Conservation (phyloP, 2,888 invertebrate species). For the Nemurella pictetii region DNA sequence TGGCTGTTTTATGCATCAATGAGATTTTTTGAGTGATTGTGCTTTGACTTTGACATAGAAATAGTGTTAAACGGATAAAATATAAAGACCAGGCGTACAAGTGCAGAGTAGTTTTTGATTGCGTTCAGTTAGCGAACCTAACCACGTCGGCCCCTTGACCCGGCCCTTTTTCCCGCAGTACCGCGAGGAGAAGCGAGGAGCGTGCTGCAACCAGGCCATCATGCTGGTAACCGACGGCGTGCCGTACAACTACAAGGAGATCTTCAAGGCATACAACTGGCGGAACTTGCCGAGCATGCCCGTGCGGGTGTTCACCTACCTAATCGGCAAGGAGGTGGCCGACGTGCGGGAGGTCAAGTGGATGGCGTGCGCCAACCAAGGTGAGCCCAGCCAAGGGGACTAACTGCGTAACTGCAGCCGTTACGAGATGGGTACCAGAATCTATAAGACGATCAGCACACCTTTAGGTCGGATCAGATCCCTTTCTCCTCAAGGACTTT, state of each 20-base stretch:
- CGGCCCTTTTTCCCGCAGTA: constrained; percentile 37
- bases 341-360: constrained; percentile 84
- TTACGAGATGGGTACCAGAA: too few species aligned
- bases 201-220: constrained; percentile 89
- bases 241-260: constrained; percentile 89
- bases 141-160: background rate
- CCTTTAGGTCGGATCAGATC: too few species aligned
- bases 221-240: constrained; percentile 99
- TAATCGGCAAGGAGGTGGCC: constrained; percentile 87
- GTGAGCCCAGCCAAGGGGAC: constrained; percentile 52
- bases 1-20: too few species aligned
- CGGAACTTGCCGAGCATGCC: constrained; percentile 68
- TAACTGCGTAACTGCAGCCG: too few species aligned
- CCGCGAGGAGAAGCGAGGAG: constrained; percentile 61
- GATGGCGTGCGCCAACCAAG: constrained; percentile 98
- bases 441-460: too few species aligned
- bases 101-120: too few species aligned
- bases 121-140: too few species aligned
- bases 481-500: too few species aligned
- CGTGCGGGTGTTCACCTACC: constrained; percentile 95
- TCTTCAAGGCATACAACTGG: constrained; percentile 92
- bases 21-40: too few species aligned
- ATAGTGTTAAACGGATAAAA: too few species aligned
- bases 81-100: too few species aligned
- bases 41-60: too few species aligned